phyloP scores from a whole-genome alignment of 2,113 vertebrate genomes.

The Heterotilapia buettikoferi region DNA sequence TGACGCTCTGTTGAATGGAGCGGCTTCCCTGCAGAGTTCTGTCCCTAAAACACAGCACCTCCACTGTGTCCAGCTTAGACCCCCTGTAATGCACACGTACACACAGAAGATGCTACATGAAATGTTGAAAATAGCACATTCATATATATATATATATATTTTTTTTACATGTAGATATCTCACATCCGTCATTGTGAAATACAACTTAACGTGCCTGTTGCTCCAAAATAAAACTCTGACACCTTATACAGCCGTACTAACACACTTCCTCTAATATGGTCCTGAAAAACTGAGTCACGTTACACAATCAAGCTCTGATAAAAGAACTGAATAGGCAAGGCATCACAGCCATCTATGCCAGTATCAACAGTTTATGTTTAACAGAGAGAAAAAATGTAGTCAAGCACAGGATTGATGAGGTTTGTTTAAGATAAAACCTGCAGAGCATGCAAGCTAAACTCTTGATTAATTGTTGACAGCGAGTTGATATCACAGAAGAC shows the following conservation, averaged over 20 bases:
- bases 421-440: conserved; percentile 12
- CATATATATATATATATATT: neutral
- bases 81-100: conserved; percentile 70
- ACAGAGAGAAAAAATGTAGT: neutral
- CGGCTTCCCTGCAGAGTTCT: conserved; percentile 87
- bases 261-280: conserved; percentile 17
- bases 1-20: conserved; percentile 83
- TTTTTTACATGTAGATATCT: neutral
- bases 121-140: neutral
- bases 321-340: neutral
- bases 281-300: neutral
- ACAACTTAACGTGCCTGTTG: neutral
- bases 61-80: conserved; percentile 71
- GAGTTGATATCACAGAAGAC: neutral
- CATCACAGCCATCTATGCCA: neutral
- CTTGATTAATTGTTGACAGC: neutral
- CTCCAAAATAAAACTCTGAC: neutral
- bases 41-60: conserved; percentile 92
- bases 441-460: neutral
- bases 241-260: neutral
- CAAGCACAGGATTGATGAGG: neutral
- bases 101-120: neutral
- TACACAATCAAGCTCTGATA: neutral
- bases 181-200: neutral
- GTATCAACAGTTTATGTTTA: conserved; percentile 26